phyloP scores from a whole-genome alignment of 64 coral and sea anemone genomes.

The Stylophora pistillata region DNA sequence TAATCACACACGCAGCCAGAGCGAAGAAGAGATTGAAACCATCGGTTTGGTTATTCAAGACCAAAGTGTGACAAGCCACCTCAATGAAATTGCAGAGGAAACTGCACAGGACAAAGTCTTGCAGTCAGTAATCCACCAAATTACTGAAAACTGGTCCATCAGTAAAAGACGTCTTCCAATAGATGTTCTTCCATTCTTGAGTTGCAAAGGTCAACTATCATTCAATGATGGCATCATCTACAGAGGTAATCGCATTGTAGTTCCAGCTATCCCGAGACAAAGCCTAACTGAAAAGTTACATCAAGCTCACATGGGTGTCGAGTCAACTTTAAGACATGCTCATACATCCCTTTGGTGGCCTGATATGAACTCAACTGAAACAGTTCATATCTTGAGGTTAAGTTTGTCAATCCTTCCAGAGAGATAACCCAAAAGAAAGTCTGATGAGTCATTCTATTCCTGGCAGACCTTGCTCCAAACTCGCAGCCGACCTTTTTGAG shows the following conservation, averaged over 20 bases:
- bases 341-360: not conserved
- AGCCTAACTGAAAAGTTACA: conserved; percentile 14
- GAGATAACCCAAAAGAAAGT: too few relatives aligned
- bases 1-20: not conserved
- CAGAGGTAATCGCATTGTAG: conserved; percentile 2
- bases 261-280: conserved; percentile 17
- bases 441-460: conserved; percentile 39
- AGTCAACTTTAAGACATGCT: conserved; percentile 21
- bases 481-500: too few relatives aligned
- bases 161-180: not conserved
- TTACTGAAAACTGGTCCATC: not conserved
- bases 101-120: not conserved
- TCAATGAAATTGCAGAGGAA: not conserved
- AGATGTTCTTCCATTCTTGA: not conserved
- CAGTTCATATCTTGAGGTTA: not conserved
- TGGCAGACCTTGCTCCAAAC: too few relatives aligned
- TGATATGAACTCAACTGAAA: too few relatives aligned
- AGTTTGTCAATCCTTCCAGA: not conserved
- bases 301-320: conserved; percentile 16
- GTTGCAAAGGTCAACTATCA: too few relatives aligned
- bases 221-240: not conserved
- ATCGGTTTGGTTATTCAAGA: conserved; percentile 1
- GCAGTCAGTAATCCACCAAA: conserved; percentile 10
- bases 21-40: conserved; percentile 32
- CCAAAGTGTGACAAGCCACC: conserved; percentile 14